Conservation (phyloP, 2,888 invertebrate species). For the Luperina nickerlii region DNA sequence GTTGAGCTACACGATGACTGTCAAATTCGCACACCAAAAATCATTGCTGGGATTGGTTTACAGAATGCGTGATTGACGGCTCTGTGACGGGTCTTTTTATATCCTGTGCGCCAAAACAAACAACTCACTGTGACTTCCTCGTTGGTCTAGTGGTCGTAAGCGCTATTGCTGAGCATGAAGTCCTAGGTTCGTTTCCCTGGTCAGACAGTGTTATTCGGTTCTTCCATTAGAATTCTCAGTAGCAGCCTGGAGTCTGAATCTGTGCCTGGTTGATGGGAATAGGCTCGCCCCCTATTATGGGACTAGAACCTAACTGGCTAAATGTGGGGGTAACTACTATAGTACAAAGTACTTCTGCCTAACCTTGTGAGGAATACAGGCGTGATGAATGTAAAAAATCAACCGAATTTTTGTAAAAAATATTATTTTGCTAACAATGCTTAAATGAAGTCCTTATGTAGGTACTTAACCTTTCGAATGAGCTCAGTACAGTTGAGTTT, state of each 20-base stretch:
- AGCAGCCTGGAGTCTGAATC: neutral
- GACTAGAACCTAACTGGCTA: neutral
- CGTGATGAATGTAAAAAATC: neutral
- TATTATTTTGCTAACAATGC: constrained; percentile 14
- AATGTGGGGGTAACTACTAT: neutral
- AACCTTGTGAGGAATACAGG: neutral
- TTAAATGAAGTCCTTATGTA: constrained; percentile 11
- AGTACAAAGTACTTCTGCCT: neutral
- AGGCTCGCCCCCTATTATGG: neutral
- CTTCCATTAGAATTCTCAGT: neutral
- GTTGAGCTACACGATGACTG: no score
- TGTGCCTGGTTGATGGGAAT: neutral
- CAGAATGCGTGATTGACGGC: no score
- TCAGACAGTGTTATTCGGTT: neutral
- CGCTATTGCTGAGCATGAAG: no score
- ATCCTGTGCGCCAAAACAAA: no score
- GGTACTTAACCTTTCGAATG: constrained; percentile 57
- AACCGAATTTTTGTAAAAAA: neutral
- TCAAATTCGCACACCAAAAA: no score
- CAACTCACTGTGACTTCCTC: no score
- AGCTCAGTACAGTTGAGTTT: constrained; percentile 32
- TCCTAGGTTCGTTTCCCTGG: neutral
- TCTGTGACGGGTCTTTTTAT: no score
- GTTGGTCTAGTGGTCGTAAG: no score
- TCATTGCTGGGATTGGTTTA: no score